Base-by-base conservation (phyloP, 92 coral and sea anemone species). In the Phenganax stokvisi region DNA sequence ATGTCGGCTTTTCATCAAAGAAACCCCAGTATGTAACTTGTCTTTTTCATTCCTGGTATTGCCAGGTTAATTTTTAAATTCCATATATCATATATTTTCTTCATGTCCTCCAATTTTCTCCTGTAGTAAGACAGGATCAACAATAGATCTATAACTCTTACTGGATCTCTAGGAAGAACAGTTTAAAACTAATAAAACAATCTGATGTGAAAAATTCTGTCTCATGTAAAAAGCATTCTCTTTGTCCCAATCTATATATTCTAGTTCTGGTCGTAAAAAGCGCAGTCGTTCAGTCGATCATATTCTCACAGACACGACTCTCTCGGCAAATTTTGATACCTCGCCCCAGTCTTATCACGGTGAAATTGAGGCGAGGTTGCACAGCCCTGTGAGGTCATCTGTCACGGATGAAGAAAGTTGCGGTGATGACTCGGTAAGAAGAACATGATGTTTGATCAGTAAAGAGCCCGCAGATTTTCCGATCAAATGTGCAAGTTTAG, bases 321-420 rank as follows among this genome's bases (percentile, higher is more conserved):
- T 53, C 30, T 16, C 62, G 30, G 57, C 79, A 13, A 74, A 53
- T 61, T 74, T 74, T 31, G 79, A 74, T 7, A 47, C 55, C 44
- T 74, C 79, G 30, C 79, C 79, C 25, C 79, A 54, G 10, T 25
- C 63, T 54, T 13, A 30, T 54, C 63, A 54, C 25, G 17, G 63
- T 31, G 79, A 74, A 5, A 31, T n/a, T 53, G 79, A 74, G 30
- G 29, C 27, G 44, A 74, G 79, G 61, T 54, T 54, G 61, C 91
- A 92, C 76, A 90, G 76, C 51, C 89, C 97, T 57, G 88, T 84
- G 30, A 71, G 91, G 71, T 93, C 97, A 25, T 74, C 79, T 2
- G 58, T 69, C 72, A 93, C 93, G 52, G 97, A 93, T 59, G 97
- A 93, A 56, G 97, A 93, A 62, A 87, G 86, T 25, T 84, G 87